Evolutionary conservation across 2,888 invertebrate species (phyloP).

Genomic region (Cetonia aurata): DNA sequence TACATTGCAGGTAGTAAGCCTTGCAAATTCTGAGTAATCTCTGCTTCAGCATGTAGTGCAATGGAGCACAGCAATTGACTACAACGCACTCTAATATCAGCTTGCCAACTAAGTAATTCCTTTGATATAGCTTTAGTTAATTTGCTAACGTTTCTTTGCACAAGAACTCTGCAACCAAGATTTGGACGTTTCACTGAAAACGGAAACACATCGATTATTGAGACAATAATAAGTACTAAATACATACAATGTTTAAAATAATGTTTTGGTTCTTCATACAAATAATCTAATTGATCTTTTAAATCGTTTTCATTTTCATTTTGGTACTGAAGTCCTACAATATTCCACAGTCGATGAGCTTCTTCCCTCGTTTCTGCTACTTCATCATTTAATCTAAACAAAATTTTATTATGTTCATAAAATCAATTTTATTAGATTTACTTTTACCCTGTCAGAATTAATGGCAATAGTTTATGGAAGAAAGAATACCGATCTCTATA

Average conservation of each 20-base stretch:
- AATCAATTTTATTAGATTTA: constrained; percentile 28
- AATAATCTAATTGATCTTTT: constrained; percentile 85
- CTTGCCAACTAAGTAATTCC: constrained; percentile 84
- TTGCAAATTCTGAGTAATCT: constrained; percentile 78
- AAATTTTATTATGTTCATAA: constrained; percentile 1
- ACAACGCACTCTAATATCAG: constrained; percentile 76
- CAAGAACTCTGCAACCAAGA: constrained; percentile 86
- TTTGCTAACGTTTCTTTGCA: constrained; percentile 80
- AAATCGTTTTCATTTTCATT: constrained; percentile 90
- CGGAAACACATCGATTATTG: background rate
- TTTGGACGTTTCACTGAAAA: constrained; percentile 80
- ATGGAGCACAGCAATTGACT: constrained; percentile 81
- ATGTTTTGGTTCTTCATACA: constrained; percentile 74
- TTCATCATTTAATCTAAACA: constrained; percentile 80
- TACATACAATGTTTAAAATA: constrained; percentile 77
- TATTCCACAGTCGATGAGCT: constrained; percentile 76
- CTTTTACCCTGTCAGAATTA: constrained; percentile 82
- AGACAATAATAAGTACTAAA: constrained; percentile 2
- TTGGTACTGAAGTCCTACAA: constrained; percentile 83
- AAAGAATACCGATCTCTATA: constrained; percentile 90
- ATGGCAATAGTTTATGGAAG: constrained; percentile 87
- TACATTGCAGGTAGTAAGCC: constrained; percentile 71
- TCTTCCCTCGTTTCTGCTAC: constrained; percentile 77
- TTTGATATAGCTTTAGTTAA: constrained; percentile 77
- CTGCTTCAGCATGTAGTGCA: constrained; percentile 80